A percentile compares a stretch with the other conserved stretches of the same genome.
Conservation (phyloP, 1,140 invertebrate species). For the Drosophila sechellia region DNA sequence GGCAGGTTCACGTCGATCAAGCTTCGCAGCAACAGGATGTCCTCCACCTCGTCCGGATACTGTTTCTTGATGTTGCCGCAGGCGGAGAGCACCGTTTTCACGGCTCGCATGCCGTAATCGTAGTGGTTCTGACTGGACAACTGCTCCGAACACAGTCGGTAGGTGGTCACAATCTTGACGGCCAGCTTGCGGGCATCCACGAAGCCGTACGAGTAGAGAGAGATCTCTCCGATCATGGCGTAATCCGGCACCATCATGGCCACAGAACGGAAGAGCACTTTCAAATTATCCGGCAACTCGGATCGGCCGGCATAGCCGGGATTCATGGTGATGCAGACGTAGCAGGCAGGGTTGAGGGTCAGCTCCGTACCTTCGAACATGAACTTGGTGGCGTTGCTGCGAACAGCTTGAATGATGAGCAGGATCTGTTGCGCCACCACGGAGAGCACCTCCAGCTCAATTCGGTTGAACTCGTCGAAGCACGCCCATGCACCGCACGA, state of each 20-base stretch:
- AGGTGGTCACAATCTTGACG: constrained; percentile 95
- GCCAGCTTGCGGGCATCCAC: constrained; percentile 91
- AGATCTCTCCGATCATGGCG: constrained; percentile 95
- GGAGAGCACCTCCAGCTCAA: constrained; percentile 94
- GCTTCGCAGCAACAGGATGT: constrained; percentile 91
- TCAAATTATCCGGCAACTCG: constrained; percentile 93
- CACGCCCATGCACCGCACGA: constrained; percentile 96
- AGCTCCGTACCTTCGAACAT: constrained; percentile 94
- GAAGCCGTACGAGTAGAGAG: constrained; percentile 95
- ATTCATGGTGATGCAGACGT: constrained; percentile 97
- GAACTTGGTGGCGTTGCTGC: constrained; percentile 89
- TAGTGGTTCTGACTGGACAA: constrained; percentile 94
- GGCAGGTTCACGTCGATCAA: constrained; percentile 97
- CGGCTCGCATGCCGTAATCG: constrained; percentile 95
- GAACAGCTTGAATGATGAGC: constrained; percentile 92
- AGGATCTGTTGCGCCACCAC: constrained; percentile 94
- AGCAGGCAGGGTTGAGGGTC: constrained; percentile 91
- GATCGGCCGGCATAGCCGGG: constrained; percentile 92
- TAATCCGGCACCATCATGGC: constrained; percentile 99
- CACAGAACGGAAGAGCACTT: constrained; percentile 95
- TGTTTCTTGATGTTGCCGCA: constrained; percentile 94
- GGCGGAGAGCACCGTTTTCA: constrained; percentile 93
- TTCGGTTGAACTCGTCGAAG: constrained; percentile 98
- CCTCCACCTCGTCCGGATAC: constrained; percentile 92
- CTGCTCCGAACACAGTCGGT: constrained; percentile 95